Base-by-base conservation (phyloP, 2,797 vertebrate genomes). In the Ceryle rudis region DNA sequence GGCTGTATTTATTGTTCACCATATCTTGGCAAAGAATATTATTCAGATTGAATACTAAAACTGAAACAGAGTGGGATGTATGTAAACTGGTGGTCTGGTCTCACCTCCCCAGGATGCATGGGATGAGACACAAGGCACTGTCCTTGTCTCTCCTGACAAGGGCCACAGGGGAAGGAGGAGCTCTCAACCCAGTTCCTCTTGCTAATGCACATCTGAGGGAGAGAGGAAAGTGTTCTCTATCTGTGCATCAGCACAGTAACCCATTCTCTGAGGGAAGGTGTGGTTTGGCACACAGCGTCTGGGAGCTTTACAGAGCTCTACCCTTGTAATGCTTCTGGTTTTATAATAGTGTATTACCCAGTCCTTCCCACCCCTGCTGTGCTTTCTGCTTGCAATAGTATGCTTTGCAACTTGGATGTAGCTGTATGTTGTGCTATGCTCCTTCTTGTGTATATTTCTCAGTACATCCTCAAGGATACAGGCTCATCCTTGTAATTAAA, bases 371-470 rank as follows among this genome's bases (percentile, higher is more conserved):
- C 6, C 7, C 2, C 16, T 2, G 31, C 19, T 2, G 0, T 28
- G 44, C 4, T 54, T 65, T 64, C n/a, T 60, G 7, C 10, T 49
- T 37, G 0, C 2, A 5, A 1, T 0, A 15, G 5, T 2, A 2
- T 4, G 10, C 14, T 47, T n/a, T 60, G 37, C 39, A 46, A 7
- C 5, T 10, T 4, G 14, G 26, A 1, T 7, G 2, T 7, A 23
- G 2, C 18, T 54, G 5, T 31, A 25, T 8, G n/a, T 51, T n/a
- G 28, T 44, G 37, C 35, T 28, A 0, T 47, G 28, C 11, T 86
- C 3, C 26, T 60, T 8, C 54, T 26, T 46, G 20, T 5, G 4
- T 28, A 1, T 49, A 4, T 19, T 73, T 52, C 31, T 49, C 60
- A 75, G 44, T 26, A 12, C 31, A 19, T 42, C 20, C n/a, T 90